Evolutionary conservation across 1,140 invertebrate genomes (phyloP).

Genomic region (Drosophila virilis): DNA sequence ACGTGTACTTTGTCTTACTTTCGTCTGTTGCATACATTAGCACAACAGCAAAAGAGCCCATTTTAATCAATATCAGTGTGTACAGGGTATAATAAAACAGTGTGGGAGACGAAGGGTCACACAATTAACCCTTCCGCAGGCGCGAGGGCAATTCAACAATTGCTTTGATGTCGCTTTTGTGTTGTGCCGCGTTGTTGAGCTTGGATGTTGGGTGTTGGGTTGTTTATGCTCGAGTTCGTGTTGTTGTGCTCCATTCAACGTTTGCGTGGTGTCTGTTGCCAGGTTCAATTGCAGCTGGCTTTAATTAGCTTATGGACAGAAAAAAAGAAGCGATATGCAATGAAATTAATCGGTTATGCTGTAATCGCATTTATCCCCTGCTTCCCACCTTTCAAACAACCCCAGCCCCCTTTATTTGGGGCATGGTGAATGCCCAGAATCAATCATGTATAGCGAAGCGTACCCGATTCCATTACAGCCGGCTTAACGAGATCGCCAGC

Average conservation of each 20-base stretch:
- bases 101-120: slow-evolving; percentile 15
- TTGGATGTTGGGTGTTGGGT: not conserved
- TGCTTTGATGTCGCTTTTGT: slow-evolving; percentile 51
- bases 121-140: slow-evolving; percentile 73
- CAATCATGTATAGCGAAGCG: slow-evolving; percentile 68
- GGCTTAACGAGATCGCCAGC: slow-evolving; percentile 56
- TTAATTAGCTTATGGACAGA: slow-evolving; percentile 69
- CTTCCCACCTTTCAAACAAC: not conserved
- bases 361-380: slow-evolving; percentile 68
- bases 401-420: slow-evolving; percentile 1
- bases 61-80: not conserved
- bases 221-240: slow-evolving; percentile 1
- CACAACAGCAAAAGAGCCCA: not conserved
- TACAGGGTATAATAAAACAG: not conserved
- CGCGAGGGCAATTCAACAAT: slow-evolving; percentile 43
- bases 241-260: not conserved
- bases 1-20: not conserved
- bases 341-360: slow-evolving; percentile 77
- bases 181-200: slow-evolving; percentile 8
- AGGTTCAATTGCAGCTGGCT: slow-evolving; percentile 48
- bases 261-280: slow-evolving; percentile 10
- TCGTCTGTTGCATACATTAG: not conserved
- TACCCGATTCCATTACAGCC: slow-evolving; percentile 62
- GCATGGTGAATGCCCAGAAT: slow-evolving; percentile 26
- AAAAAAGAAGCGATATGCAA: slow-evolving; percentile 59